These are phyloP conservation scores for Ictalurus punctatus DNA, from an alignment of 2,113 vertebrate species.

Conservation along the genomic window DNA sequence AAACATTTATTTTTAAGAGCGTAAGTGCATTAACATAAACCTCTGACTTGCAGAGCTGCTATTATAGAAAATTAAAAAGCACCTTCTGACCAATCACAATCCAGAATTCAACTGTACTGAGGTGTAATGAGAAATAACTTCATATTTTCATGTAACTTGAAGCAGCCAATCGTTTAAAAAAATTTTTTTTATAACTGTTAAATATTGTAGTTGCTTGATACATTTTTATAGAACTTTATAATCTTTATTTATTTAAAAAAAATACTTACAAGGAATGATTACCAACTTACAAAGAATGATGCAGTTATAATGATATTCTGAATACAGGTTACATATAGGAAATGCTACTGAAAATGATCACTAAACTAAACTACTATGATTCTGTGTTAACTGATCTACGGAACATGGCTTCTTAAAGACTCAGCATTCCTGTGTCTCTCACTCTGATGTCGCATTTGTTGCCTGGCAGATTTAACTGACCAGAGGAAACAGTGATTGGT, in stretches of 20 bases:
- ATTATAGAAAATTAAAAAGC: neutral
- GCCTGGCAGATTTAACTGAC: constrained; percentile 34
- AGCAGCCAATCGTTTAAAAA: neutral
- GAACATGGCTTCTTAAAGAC: neutral
- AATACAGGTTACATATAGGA: neutral
- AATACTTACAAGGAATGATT: neutral
- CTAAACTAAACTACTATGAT: neutral
- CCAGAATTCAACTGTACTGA: neutral
- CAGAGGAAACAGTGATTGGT: constrained; percentile 25
- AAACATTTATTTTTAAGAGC: too few relatives aligned
- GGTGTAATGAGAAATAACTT: neutral
- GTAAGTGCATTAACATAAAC: neutral
- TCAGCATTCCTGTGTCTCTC: neutral
- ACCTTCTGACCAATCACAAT: neutral
- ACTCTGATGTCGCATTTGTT: neutral
- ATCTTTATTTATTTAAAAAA: neutral
- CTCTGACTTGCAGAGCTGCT: neutral
- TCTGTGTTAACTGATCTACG: neutral
- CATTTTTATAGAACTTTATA: neutral
- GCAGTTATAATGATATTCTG: neutral
- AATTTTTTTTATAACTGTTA: neutral
- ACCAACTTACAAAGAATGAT: neutral
- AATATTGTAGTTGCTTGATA: neutral
- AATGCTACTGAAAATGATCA: neutral
- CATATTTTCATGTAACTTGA: neutral